Conservation (phyloP, 2,797 vertebrate genomes). For the Pelochelys cantorii region DNA sequence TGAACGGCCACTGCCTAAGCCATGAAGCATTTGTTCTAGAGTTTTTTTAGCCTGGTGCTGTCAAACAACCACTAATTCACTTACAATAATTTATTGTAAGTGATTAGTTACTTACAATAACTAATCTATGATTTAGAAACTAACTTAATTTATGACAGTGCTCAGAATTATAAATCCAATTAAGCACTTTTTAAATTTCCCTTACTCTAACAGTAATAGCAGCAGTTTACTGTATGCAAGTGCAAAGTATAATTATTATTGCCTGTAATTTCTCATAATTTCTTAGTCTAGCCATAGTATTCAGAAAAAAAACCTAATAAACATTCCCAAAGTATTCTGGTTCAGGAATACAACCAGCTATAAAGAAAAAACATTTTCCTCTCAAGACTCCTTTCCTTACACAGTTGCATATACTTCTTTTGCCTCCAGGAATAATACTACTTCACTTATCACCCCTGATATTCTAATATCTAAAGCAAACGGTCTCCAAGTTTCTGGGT, state of each 20-base stretch:
- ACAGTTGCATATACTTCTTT: background rate
- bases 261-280: background rate
- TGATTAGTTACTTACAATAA: no score
- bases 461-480: background rate
- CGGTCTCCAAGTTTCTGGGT: background rate
- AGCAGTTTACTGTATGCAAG: background rate
- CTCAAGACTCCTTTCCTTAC: background rate
- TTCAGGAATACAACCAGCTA: background rate
- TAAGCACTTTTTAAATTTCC: background rate
- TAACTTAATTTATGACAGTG: background rate
- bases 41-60: background rate
- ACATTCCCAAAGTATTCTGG: background rate
- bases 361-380: background rate
- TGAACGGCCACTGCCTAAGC: background rate
- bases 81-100: background rate
- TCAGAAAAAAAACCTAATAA: background rate
- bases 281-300: background rate
- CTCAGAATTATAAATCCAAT: background rate
- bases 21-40: background rate
- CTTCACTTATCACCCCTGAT: background rate
- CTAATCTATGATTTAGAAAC: no score
- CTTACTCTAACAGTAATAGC: accelerated
- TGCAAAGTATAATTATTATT: background rate
- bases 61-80: background rate
- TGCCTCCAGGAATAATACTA: background rate